A percentile compares a stretch with the other conserved stretches of the same genome.
Evolutionary conservation across 2,888 invertebrate species (phyloP).

Genomic region (Chironomus tentans): DNA sequence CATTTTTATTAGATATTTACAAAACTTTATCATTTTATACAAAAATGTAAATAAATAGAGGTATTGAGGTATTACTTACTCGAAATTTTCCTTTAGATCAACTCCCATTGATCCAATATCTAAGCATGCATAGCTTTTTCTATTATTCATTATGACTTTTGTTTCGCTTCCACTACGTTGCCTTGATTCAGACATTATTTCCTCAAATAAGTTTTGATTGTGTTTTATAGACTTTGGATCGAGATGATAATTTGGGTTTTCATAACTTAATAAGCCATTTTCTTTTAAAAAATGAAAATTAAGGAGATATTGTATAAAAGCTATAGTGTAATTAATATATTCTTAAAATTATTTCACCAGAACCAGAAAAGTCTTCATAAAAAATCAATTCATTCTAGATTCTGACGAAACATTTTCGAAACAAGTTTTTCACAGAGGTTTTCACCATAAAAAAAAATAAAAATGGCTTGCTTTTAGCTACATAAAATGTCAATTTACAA

Average conservation of each 20-base stretch:
- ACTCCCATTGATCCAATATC: slow-evolving; percentile 64
- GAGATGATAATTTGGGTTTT: slow-evolving; percentile 84
- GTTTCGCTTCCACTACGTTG: slow-evolving; percentile 36
- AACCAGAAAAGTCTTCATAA: no score
- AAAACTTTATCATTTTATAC: background rate
- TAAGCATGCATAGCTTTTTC: slow-evolving; percentile 57
- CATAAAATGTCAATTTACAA: background rate
- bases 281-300: slow-evolving; percentile 46
- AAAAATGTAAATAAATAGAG: no score
- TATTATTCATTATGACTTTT: slow-evolving; percentile 47
- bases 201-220: slow-evolving; percentile 58
- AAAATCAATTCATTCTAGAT: no score
- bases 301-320: background rate
- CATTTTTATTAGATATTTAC: slow-evolving; percentile 11
- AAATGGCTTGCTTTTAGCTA: no score
- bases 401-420: no score
- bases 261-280: slow-evolving; percentile 82
- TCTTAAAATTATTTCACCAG: no score
- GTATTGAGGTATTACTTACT: slow-evolving; percentile 30
- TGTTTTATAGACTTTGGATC: slow-evolving; percentile 66
- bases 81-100: slow-evolving; percentile 44
- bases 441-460: no score
- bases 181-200: slow-evolving; percentile 37
- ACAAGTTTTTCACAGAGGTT: no score
- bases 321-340: no score